phyloP scores from a whole-genome alignment of 92 coral and sea anemone genomes.

The Parazoanthus atlanticus region DNA sequence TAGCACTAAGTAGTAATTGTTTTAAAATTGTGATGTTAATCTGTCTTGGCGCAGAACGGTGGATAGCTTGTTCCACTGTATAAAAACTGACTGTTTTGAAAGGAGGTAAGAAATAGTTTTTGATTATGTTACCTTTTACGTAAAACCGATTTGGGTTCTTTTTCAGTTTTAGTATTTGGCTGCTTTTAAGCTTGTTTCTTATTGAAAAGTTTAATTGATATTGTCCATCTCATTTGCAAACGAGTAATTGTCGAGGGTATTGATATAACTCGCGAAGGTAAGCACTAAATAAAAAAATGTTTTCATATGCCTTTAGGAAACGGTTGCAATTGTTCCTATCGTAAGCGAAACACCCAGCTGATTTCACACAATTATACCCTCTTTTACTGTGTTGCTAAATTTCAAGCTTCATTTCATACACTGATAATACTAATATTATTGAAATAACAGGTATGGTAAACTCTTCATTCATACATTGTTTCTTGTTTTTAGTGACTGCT shows the following conservation, averaged over 20 bases:
- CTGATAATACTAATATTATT: not conserved
- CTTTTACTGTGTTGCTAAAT: not conserved
- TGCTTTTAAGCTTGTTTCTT: not conserved
- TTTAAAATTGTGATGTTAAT: too few relatives aligned
- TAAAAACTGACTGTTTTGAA: not conserved
- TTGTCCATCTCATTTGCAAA: not conserved
- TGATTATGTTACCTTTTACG: not conserved
- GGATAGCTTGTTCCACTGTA: not conserved
- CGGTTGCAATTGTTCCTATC: not conserved
- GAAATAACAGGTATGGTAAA: not conserved
- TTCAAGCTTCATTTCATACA: too few relatives aligned
- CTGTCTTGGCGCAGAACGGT: not conserved
- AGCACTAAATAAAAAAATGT: too few relatives aligned
- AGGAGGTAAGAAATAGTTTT: not conserved
- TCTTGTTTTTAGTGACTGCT: too few relatives aligned
- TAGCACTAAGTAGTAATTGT: not conserved
- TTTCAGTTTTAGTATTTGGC: too few relatives aligned
- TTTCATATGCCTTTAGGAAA: too few relatives aligned
- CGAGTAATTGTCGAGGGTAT: too few relatives aligned
- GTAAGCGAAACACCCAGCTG: not conserved
- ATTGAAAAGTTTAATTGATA: too few relatives aligned
- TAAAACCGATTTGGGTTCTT: too few relatives aligned
- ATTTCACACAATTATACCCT: not conserved
- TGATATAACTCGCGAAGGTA: too few relatives aligned
- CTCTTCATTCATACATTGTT: too few relatives aligned